phyloP scores from a whole-genome alignment of 2,113 vertebrate species.

The Hyla sarda region DNA sequence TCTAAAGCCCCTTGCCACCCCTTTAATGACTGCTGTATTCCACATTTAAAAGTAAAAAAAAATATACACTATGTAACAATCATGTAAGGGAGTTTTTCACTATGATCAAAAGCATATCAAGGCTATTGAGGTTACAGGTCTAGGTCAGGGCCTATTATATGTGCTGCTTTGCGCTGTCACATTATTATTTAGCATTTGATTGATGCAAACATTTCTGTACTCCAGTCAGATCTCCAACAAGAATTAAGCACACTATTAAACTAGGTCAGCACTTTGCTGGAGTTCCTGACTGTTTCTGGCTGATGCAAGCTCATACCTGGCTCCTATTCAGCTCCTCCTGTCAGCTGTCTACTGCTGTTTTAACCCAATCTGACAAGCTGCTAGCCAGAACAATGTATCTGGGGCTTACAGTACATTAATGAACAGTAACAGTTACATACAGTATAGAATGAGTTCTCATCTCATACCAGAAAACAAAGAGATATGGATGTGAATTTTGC shows the following conservation, averaged over 20 bases:
- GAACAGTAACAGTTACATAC: neutral
- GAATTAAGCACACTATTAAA: neutral
- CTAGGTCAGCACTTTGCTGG: slow-evolving; percentile 33
- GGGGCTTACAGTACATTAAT: neutral
- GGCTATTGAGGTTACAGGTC: neutral
- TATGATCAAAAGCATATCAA: neutral
- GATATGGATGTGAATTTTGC: too few relatives aligned
- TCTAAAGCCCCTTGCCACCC: neutral
- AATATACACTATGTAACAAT: neutral
- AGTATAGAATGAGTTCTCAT: too few relatives aligned
- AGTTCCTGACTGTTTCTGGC: neutral
- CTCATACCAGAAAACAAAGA: neutral
- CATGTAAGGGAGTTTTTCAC: neutral
- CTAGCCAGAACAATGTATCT: neutral
- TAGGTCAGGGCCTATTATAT: neutral
- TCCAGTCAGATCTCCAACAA: neutral
- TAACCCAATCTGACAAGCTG: slow-evolving; percentile 1
- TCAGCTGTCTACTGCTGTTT: neutral
- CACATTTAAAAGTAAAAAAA: neutral
- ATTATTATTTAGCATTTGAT: neutral
- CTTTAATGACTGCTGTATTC: neutral
- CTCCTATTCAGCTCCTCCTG: neutral
- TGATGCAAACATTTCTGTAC: neutral
- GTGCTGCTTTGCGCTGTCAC: neutral
- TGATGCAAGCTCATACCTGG: slow-evolving; percentile 25